These are phyloP conservation scores for Mus spretus DNA, from an alignment of 2,797 vertebrate genomes.

Conservation along the genomic window DNA sequence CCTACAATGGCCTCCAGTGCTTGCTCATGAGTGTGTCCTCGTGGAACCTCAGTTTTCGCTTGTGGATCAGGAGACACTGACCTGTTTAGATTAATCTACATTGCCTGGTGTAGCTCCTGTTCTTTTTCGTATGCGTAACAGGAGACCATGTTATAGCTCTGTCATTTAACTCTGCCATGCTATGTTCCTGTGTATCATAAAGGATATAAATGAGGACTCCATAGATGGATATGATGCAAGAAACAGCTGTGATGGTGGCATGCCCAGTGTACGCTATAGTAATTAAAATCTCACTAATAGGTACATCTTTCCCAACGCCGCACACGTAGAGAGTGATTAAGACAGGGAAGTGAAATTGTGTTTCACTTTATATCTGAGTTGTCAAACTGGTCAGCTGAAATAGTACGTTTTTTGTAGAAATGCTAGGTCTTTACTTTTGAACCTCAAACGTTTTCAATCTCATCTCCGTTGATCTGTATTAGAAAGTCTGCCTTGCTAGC, in stretches of 20 bases:
- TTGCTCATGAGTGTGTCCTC: neutral
- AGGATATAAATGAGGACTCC: neutral
- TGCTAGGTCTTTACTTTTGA: slow-evolving; percentile 48
- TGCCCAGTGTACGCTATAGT: neutral
- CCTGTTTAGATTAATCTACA: neutral
- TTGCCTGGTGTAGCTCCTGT: neutral
- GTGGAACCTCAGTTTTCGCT: neutral
- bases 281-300: neutral
- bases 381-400: slow-evolving; percentile 30
- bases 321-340: neutral
- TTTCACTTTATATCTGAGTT: slow-evolving; percentile 26
- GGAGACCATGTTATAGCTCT: neutral
- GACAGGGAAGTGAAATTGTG: neutral
- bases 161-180: neutral
- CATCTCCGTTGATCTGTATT: slow-evolving; percentile 7
- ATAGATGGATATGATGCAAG: too few relatives aligned
- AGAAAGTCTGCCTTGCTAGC: neutral
- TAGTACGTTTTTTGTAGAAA: neutral
- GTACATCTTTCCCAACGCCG: neutral
- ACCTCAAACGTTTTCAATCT: neutral
- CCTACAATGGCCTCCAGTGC: neutral
- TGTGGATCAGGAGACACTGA: neutral
- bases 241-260: too few relatives aligned
- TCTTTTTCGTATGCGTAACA: neutral
- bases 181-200: neutral